These are phyloP conservation scores for Lasioglossum figueresi DNA, from an alignment of 2,888 invertebrate genomes.

Conservation along the genomic window DNA sequence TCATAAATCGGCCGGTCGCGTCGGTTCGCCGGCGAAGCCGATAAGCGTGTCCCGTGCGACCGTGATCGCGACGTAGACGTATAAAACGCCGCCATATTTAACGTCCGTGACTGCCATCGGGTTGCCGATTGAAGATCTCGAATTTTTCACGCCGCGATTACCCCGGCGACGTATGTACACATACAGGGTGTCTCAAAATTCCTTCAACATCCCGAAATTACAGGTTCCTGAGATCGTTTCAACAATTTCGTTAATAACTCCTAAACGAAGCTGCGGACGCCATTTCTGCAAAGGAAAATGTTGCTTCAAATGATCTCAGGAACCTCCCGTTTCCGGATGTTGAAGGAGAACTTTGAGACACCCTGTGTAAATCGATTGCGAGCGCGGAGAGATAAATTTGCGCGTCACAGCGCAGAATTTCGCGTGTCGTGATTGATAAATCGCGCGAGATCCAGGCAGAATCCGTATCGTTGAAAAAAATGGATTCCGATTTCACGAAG, in stretches of 20 bases:
- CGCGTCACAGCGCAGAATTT: slow-evolving; percentile 45
- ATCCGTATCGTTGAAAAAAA: slow-evolving; percentile 41
- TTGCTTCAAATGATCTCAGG: too few species aligned
- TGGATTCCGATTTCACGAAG: slow-evolving; percentile 31
- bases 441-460: slow-evolving; percentile 31
- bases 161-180: slow-evolving; percentile 16
- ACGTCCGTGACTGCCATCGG: slow-evolving; percentile 15
- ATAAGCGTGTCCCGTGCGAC: neutral
- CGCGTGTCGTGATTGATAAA: slow-evolving; percentile 46
- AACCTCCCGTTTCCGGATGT: too few species aligned
- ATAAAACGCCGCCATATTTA: slow-evolving; percentile 10
- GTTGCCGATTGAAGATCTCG: slow-evolving; percentile 34
- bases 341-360: too few species aligned
- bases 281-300: too few species aligned
- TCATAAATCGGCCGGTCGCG: neutral
- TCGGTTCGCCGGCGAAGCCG: neutral
- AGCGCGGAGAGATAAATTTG: slow-evolving; percentile 50
- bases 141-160: slow-evolving; percentile 21
- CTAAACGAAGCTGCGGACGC: too few species aligned
- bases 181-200: too few species aligned
- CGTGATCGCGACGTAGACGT: neutral
- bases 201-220: too few species aligned
- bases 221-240: too few species aligned
- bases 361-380: slow-evolving; percentile 37
- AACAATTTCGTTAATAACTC: too few species aligned